Conservation (phyloP, 2,888 invertebrate species). For the Melanargia galathea region DNA sequence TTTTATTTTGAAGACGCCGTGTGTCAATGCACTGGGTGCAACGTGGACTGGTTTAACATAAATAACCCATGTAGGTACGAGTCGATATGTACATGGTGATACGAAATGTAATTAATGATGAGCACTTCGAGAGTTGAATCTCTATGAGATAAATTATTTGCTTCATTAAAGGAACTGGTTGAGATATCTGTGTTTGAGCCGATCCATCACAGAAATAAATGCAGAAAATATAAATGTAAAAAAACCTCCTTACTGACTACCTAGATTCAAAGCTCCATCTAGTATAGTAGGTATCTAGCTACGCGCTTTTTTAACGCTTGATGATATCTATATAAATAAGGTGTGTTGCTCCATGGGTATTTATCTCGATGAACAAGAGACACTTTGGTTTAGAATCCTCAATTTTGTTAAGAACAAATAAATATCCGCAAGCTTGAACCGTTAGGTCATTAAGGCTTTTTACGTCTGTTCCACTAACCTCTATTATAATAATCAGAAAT, state of each 20-base stretch:
- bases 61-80: not conserved
- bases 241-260: no score
- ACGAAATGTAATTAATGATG: constrained; percentile 16
- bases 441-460: constrained; percentile 3
- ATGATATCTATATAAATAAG: no score
- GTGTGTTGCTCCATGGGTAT: no score
- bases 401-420: not conserved
- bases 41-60: constrained; percentile 22
- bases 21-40: constrained; percentile 51
- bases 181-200: not conserved
- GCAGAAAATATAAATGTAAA: no score
- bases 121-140: constrained; percentile 1
- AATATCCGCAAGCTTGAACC: not conserved
- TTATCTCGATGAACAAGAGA: not conserved
- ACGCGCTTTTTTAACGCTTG: no score
- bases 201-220: not conserved
- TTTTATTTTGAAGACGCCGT: constrained; percentile 55
- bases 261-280: no score
- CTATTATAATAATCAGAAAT: constrained; percentile 2
- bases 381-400: not conserved
- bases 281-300: no score
- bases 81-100: not conserved
- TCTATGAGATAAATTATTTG: constrained; percentile 2
- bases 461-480: constrained; percentile 5
- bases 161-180: constrained; percentile 14